Percentiles rank a stretch among this genome's conserved stretches.
Evolutionary conservation across 2,888 invertebrate genomes (phyloP).

Genomic region (Machimus rusticus): DNA sequence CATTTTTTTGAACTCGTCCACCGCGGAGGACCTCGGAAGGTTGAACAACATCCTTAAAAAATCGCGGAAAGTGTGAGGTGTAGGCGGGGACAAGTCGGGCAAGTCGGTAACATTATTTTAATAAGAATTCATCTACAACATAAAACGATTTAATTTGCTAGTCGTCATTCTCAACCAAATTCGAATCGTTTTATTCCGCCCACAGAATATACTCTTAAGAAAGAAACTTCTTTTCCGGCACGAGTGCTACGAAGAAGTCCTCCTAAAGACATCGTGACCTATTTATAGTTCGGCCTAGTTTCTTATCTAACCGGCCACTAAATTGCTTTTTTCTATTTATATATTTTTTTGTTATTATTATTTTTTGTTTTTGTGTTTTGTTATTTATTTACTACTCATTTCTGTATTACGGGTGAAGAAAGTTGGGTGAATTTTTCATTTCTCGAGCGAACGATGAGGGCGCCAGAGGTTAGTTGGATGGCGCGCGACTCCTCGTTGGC

Average conservation of each 20-base stretch:
- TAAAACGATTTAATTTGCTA: background rate
- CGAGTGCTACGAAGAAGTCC: background rate
- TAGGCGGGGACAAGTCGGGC: too few species aligned
- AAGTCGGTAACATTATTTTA: too few species aligned
- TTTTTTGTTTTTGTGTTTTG: background rate
- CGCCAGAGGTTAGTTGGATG: background rate
- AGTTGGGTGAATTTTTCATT: background rate
- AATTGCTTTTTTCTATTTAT: background rate
- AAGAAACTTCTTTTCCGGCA: background rate
- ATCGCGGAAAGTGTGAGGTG: too few species aligned
- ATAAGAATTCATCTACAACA: background rate
- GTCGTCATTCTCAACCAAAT: background rate
- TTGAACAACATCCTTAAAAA: too few species aligned
- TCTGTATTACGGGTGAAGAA: background rate
- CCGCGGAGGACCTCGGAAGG: too few species aligned
- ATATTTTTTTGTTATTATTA: background rate
- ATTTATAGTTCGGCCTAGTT: background rate
- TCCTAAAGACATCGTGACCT: background rate
- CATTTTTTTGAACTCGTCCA: too few species aligned
- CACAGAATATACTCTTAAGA: background rate
- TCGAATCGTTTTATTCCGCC: background rate
- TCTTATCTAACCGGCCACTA: background rate
- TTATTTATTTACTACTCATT: constrained; percentile 11
- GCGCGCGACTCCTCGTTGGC: background rate
- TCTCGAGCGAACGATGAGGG: background rate